Evolutionary conservation across 2,888 invertebrate genomes (phyloP), one percentile per base, ranked within the genome.

Genomic region (Physocephala rufipes): DNA sequence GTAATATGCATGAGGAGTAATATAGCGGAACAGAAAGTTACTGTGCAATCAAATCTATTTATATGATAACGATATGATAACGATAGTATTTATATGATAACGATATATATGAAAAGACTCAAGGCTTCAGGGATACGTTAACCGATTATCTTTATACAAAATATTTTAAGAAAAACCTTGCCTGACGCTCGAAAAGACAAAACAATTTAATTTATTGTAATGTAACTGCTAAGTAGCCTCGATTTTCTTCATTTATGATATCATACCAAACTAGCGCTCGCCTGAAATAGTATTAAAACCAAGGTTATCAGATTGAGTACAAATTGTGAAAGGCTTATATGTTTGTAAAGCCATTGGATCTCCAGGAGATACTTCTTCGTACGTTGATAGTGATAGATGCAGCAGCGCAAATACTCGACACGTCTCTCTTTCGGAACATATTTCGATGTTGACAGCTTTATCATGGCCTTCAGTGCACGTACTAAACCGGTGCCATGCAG

Each of bases 321-420:
- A 67, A 84, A 84, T 69, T 84, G 83, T 2, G 79, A 67, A 2
- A 84, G 70, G n/a, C 78, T 79, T 2, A 82, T 73, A n/a, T 84
- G 82, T n/a, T 76, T 74, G 45, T 74, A 84, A 13, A 77, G 76
- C 16, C 74, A 71, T 45, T 80, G 80, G 0, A 84, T 16, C 13
- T 79, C 78, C 13, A n/a, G 7, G 2, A 78, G 76, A 73, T 58
- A 84, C 84, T 74, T 72, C 45, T 75, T 71, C 15, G 79, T 76
- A 19, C 82, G 77, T 45, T 81, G 79, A 70, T 82, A 81, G 43
- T 81, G 82, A 63, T 74, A 71, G 64, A 84, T 81, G 67, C 82
- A 82, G 49, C 76, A 79, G 19, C 79, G 78, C 49, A 84, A 69
- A 68, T 82, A 84, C 36, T 79, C 74, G 0, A 81, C 64, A 0